phyloP scores from a whole-genome alignment of 2,113 vertebrate genomes.

The Petrocephalus microphthalmus region DNA sequence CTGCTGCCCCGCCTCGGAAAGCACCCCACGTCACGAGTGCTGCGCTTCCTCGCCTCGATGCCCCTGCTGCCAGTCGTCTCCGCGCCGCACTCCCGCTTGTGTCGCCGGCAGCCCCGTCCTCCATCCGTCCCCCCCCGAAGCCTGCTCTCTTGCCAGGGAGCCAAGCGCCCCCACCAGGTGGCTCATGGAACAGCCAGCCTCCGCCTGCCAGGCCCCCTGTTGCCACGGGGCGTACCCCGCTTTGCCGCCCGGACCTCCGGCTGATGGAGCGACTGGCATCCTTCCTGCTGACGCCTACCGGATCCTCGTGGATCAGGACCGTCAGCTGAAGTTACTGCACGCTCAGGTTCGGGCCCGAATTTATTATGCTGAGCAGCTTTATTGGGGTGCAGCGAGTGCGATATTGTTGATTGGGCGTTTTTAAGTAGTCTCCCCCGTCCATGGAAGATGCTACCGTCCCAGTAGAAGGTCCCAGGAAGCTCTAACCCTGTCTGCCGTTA shows the following conservation, averaged over 20 bases:
- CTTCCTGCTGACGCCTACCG: conserved; percentile 71
- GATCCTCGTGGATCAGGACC: conserved; percentile 80
- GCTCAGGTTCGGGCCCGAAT: conserved; percentile 75
- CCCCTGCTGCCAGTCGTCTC: conserved; percentile 42
- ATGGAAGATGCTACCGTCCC: background rate
- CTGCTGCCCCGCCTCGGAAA: conserved; percentile 36
- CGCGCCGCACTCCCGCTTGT: conserved; percentile 50
- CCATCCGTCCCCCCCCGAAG: conserved; percentile 38
- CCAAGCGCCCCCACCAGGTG: conserved; percentile 21
- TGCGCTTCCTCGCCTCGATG: conserved; percentile 32
- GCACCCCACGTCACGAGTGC: conserved; percentile 50
- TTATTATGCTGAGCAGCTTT: background rate
- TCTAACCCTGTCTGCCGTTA: background rate
- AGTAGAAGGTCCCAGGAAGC: background rate
- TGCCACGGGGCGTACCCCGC: conserved; percentile 49
- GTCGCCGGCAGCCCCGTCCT: conserved; percentile 47
- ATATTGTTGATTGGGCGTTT: background rate
- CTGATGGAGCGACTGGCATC: conserved; percentile 58
- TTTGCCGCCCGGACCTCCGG: conserved; percentile 27
- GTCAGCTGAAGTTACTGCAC: conserved; percentile 84
- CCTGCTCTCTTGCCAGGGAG: conserved; percentile 30
- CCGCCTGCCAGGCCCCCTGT: conserved; percentile 40
- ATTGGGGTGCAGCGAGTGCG: background rate
- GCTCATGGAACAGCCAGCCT: conserved; percentile 28
- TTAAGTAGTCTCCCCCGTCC: background rate